These are phyloP conservation scores for Tipula vernalis DNA, from an alignment of 2,888 invertebrate species.

Conservation along the genomic window DNA sequence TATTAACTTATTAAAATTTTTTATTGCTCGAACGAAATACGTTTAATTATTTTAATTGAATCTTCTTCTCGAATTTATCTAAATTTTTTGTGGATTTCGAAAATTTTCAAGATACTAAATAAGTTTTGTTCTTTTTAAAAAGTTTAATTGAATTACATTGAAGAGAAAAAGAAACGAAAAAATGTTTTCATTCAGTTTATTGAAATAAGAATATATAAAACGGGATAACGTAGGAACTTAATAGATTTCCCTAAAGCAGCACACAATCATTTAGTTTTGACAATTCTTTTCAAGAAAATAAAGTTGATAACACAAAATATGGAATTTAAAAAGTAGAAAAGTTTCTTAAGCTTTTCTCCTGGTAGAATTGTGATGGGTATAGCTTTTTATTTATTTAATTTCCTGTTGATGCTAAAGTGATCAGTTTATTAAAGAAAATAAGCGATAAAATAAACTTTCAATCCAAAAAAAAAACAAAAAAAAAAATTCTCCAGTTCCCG, in stretches of 20 bases:
- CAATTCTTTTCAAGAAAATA: background rate
- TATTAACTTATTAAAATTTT: background rate
- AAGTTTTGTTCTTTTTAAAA: background rate
- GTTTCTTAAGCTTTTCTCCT: background rate
- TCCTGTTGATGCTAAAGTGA: too few species aligned
- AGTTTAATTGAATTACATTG: background rate
- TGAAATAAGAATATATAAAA: background rate
- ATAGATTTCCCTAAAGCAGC: background rate
- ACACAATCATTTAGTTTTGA: background rate
- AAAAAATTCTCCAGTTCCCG: too few species aligned
- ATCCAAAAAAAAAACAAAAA: too few species aligned
- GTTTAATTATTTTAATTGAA: background rate
- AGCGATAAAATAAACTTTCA: too few species aligned
- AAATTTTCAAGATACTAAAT: background rate
- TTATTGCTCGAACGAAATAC: background rate
- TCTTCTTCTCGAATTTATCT: background rate
- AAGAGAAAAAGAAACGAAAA: background rate
- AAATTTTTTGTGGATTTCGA: background rate
- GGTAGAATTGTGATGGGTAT: background rate
- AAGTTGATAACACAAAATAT: background rate
- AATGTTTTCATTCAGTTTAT: background rate
- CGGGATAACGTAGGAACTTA: background rate
- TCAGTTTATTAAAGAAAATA: too few species aligned
- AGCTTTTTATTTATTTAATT: background rate
- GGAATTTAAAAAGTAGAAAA: background rate